These are phyloP conservation scores for Sebastes nivosus DNA, from an alignment of 2,797 vertebrate genomes.

Conservation along the genomic window DNA sequence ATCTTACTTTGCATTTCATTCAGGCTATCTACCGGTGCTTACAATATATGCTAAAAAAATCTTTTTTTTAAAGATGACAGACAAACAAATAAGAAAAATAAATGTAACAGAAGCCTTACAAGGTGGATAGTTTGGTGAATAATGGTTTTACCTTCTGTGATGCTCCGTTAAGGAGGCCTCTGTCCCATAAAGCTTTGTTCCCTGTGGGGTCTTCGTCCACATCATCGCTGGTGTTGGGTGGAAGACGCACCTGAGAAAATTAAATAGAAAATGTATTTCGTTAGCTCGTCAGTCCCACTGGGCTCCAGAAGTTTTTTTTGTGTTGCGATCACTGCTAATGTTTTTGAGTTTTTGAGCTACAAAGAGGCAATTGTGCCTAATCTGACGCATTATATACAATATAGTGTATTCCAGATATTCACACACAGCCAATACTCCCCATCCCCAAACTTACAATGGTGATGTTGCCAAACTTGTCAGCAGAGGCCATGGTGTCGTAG, in stretches of 20 bases:
- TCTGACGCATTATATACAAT: neutral
- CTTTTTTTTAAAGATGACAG: neutral
- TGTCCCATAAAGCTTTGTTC: conserved; percentile 99
- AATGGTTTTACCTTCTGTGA: conserved; percentile 91
- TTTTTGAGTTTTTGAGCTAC: neutral
- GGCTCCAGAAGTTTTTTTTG: neutral
- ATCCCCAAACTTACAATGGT: conserved; percentile 88
- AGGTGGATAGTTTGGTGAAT: rapidly evolving
- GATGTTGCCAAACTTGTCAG: conserved; percentile 99
- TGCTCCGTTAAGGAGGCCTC: conserved; percentile 96
- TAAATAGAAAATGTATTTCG: neutral
- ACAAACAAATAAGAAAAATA: neutral
- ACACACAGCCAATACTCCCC: neutral
- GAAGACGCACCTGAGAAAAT: conserved; percentile 89
- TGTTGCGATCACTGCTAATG: neutral
- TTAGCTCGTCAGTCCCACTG: neutral
- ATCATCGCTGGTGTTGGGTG: conserved; percentile 97
- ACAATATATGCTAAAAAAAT: neutral
- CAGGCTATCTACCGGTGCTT: neutral
- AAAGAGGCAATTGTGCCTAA: neutral
- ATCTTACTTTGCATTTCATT: neutral
- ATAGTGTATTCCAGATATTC: neutral
- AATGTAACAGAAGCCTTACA: neutral
- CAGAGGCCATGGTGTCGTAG: conserved; percentile 96
- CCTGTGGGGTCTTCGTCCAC: conserved; percentile 98